phyloP scores from a whole-genome alignment of 2,797 vertebrate genomes.

The Pteropus rufus region DNA sequence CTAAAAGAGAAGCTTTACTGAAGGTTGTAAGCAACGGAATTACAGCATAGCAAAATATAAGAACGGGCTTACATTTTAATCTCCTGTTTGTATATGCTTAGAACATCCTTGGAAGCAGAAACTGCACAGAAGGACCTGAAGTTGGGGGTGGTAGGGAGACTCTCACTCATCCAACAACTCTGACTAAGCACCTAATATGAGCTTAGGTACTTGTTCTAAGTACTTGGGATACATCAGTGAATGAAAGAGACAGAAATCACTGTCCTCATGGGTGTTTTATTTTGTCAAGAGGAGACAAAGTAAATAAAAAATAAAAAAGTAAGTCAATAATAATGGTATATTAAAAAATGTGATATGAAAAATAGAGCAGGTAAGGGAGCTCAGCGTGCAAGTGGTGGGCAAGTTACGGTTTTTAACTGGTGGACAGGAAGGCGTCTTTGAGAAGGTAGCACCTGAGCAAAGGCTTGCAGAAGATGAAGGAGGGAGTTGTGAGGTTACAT shows the following conservation, averaged over 20 bases:
- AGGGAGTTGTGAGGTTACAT: rapidly evolving
- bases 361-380: not conserved
- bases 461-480: not conserved
- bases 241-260: not conserved
- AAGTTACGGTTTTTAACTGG: not conserved
- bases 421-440: not conserved
- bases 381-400: not conserved
- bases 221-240: not conserved
- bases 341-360: not conserved
- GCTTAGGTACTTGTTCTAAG: not conserved
- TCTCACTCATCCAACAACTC: not conserved
- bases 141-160: not conserved
- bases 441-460: not conserved
- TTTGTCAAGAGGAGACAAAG: not conserved
- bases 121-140: not conserved
- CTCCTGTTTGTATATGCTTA: not conserved
- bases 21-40: not conserved
- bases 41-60: not conserved
- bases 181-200: not conserved
- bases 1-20: not conserved
- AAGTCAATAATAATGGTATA: not conserved
- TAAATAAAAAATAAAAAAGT: not conserved
- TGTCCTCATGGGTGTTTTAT: not conserved
- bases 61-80: not conserved
- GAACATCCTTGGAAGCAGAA: not conserved